Conservation (phyloP, 2,797 vertebrate species). For the Molossus alvarezi region DNA sequence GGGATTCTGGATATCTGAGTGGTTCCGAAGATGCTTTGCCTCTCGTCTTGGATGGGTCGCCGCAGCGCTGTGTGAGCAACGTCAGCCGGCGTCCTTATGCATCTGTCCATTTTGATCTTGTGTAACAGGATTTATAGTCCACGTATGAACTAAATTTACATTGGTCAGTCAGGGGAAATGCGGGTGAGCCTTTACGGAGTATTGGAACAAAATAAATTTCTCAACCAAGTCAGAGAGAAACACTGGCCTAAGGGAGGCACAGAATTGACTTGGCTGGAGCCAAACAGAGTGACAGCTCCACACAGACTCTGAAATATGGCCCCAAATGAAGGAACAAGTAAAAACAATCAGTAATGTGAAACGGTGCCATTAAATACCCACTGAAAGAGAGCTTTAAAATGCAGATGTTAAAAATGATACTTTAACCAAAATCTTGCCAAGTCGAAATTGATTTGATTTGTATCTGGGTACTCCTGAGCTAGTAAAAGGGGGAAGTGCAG, state of each 20-base stretch:
- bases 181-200: conserved; percentile 88
- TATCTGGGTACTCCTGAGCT: conserved; percentile 78
- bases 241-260: conserved; percentile 85
- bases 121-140: conserved; percentile 92
- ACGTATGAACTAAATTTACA: conserved; percentile 90
- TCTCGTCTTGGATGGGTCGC: conserved; percentile 89
- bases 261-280: conserved; percentile 84
- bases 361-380: conserved; percentile 79
- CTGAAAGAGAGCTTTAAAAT: conserved; percentile 85
- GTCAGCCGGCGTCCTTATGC: conserved; percentile 88
- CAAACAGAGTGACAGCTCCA: conserved; percentile 81
- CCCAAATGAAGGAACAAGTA: conserved; percentile 83
- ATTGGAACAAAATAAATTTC: conserved; percentile 88
- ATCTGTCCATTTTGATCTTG: conserved; percentile 92
- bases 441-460: conserved; percentile 84
- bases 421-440: conserved; percentile 85
- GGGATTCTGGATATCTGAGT: conserved; percentile 90
- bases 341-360: conserved; percentile 87
- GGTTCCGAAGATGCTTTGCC: conserved; percentile 87
- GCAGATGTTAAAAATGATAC: conserved; percentile 87
- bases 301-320: conserved; percentile 80
- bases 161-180: conserved; percentile 88
- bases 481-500: conserved; percentile 79
- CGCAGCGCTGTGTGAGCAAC: conserved; percentile 82
- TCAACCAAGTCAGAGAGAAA: conserved; percentile 81